Evolutionary conservation across 2,113 vertebrate genomes (phyloP).

Genomic region (Tyrannus savana): DNA sequence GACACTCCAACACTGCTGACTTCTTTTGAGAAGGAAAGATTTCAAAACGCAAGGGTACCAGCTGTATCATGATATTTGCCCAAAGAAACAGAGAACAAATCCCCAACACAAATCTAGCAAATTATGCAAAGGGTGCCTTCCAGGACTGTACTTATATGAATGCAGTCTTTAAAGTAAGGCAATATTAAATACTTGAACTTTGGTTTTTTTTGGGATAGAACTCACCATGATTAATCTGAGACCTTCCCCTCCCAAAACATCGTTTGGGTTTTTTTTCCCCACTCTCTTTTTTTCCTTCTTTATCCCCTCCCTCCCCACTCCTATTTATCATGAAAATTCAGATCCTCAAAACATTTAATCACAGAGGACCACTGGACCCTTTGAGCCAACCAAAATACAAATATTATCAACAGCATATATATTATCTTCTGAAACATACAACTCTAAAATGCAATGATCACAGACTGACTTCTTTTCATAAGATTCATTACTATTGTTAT

Average conservation of each 20-base stretch:
- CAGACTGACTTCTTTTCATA: not conserved
- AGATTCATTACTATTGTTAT: not conserved
- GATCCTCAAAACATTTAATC: not conserved
- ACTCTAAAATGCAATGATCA: not conserved
- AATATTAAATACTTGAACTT: not conserved
- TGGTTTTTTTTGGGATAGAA: not conserved
- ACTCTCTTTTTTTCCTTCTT: not conserved
- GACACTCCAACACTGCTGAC: not conserved
- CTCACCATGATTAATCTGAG: not conserved
- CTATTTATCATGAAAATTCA: not conserved
- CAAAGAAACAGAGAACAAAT: not conserved
- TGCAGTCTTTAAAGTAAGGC: not conserved
- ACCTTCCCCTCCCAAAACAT: not conserved
- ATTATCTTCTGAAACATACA: not conserved
- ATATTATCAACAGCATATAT: not conserved
- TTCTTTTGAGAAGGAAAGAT: not conserved
- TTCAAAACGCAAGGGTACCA: rapidly evolving
- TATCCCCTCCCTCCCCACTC: not conserved
- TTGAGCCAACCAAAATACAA: not conserved
- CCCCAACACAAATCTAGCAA: not conserved
- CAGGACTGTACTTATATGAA: not conserved
- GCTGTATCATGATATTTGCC: not conserved
- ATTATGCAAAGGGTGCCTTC: not conserved
- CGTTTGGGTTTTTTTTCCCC: rapidly evolving
- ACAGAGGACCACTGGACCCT: not conserved